Evolutionary conservation across 2,113 vertebrate genomes (phyloP).

Genomic region (Hypocryptadius cinnamomeus): DNA sequence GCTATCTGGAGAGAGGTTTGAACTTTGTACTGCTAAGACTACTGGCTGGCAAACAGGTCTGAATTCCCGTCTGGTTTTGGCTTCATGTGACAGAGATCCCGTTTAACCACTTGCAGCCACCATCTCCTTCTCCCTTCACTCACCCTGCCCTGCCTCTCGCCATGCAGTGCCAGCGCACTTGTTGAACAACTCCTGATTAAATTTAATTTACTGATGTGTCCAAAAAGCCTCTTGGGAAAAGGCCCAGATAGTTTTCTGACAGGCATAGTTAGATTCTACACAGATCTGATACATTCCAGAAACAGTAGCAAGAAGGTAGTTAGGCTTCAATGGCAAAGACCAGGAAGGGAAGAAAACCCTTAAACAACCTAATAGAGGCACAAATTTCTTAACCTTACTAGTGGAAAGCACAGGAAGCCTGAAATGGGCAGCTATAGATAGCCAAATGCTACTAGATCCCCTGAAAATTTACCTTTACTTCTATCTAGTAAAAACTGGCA

Average conservation of each 20-base stretch:
- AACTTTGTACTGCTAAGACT: neutral
- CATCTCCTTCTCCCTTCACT: neutral
- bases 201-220: neutral
- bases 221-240: neutral
- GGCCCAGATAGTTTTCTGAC: neutral
- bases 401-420: neutral
- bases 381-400: neutral
- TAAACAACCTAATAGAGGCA: neutral
- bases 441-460: neutral
- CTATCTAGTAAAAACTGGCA: neutral
- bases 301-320: neutral
- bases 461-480: neutral
- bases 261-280: neutral
- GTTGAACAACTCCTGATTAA: neutral
- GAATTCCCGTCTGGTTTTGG: neutral
- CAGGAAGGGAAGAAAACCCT: neutral
- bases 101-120: neutral
- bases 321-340: neutral
- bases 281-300: neutral
- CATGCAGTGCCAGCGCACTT: neutral
- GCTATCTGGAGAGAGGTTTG: neutral
- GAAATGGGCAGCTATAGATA: neutral
- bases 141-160: neutral
- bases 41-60: neutral
- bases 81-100: neutral